Evolutionary conservation across 2,113 vertebrate genomes (phyloP).

Genomic region (human (Homo sapiens)): GRCh38 chr3:132543001-132543500

Average conservation of each 20-base stretch:
- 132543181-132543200: constrained; percentile 47
- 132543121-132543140: background rate
- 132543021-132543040: background rate
- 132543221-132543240: constrained; percentile 51
- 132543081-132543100: background rate
- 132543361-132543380: background rate
- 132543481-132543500: background rate
- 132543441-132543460: background rate
- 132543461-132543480: background rate
- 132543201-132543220: constrained; percentile 60
- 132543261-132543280: background rate
- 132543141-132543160: background rate
- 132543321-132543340: background rate
- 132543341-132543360: background rate
- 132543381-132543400: background rate
- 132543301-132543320: background rate
- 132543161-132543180: constrained; percentile 46
- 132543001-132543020: background rate
- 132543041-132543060: background rate
- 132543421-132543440: background rate
- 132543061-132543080: background rate
- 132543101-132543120: background rate
- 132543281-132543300: background rate
- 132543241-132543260: constrained; percentile 29
- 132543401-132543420: background rate